phyloP scores from a whole-genome alignment of 2,797 vertebrate genomes.

The Urophycis tenuis region DNA sequence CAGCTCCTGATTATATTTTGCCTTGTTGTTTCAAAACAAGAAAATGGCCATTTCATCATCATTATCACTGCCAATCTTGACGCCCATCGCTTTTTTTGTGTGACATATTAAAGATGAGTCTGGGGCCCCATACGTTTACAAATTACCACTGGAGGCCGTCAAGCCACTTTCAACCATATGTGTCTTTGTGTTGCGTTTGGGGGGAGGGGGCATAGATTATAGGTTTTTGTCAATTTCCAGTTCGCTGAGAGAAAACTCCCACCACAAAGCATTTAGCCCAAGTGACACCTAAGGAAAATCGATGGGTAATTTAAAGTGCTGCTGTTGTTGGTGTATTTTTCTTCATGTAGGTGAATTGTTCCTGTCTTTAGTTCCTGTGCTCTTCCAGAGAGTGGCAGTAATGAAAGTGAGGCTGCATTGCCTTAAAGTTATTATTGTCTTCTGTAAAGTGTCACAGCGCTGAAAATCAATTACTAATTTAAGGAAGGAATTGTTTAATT shows the following conservation, averaged over 20 bases:
- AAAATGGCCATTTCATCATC: conserved; percentile 11
- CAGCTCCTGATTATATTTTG: background rate
- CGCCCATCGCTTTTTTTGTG: background rate
- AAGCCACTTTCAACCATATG: conserved; percentile 4
- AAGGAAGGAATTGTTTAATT: conserved; percentile 69
- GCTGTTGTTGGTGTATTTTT: conserved; percentile 41
- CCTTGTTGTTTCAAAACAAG: conserved; percentile 3
- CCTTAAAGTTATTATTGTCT: conserved; percentile 68
- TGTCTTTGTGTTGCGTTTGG: conserved; percentile 5
- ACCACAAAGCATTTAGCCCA: conserved; percentile 62
- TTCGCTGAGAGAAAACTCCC: conserved; percentile 40
- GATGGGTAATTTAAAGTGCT: conserved; percentile 66
- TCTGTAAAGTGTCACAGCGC: conserved; percentile 62
- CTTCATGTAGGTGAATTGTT: conserved; percentile 59
- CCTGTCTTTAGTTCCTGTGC: conserved; percentile 43
- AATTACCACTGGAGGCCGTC: background rate
- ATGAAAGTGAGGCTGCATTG: conserved; percentile 42
- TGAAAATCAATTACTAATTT: conserved; percentile 73
- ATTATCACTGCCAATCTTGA: conserved; percentile 13
- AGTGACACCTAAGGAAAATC: conserved; percentile 68
- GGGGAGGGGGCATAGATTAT: conserved; percentile 46
- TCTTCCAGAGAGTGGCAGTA: conserved; percentile 44
- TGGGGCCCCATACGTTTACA: conserved; percentile 21
- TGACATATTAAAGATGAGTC: conserved; percentile 7
- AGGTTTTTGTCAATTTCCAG: conserved; percentile 49